These are phyloP conservation scores for Mycalesis mineus DNA, from an alignment of 2,888 invertebrate species.

Conservation along the genomic window DNA sequence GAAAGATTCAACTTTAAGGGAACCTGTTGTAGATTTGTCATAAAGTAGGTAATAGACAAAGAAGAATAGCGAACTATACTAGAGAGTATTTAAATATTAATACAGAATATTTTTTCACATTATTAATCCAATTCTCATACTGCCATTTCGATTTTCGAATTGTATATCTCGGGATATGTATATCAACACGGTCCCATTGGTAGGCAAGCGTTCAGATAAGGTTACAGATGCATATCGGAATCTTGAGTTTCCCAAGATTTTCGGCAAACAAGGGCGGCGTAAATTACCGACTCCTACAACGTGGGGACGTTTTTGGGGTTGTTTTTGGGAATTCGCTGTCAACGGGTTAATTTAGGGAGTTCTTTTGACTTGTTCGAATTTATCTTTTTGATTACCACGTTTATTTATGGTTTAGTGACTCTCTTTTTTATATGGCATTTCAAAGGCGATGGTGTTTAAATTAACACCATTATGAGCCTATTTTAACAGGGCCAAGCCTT, in stretches of 20 bases:
- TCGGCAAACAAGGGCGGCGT: conserved; percentile 58
- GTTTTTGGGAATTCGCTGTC: conserved; percentile 49
- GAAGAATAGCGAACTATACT: too few relatives aligned
- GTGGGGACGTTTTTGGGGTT: conserved; percentile 43
- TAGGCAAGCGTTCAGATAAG: conserved; percentile 37
- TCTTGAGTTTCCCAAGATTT: conserved; percentile 53
- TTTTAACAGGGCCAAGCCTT: too few relatives aligned
- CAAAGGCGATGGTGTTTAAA: too few relatives aligned
- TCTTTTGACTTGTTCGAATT: conserved; percentile 30
- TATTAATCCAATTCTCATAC: too few relatives aligned
- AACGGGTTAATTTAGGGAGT: conserved; percentile 57
- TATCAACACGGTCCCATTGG: conserved; percentile 17
- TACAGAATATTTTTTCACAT: too few relatives aligned
- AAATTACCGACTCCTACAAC: conserved; percentile 55
- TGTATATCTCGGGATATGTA: background rate
- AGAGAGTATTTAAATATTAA: too few relatives aligned
- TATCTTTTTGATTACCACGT: conserved; percentile 1
- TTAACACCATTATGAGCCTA: too few relatives aligned
- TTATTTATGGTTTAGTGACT: conserved; percentile 29
- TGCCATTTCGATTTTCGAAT: too few relatives aligned
- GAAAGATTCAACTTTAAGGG: too few relatives aligned
- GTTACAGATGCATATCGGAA: conserved; percentile 46
- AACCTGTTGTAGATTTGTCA: too few relatives aligned
- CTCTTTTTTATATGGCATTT: conserved; percentile 15
- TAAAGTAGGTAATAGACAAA: too few relatives aligned